Percentiles rank a stretch among this genome's conserved stretches.
These are phyloP conservation scores for Cirrhinus molitorella DNA, from an alignment of 2,797 vertebrate species.

Conservation along the genomic window DNA sequence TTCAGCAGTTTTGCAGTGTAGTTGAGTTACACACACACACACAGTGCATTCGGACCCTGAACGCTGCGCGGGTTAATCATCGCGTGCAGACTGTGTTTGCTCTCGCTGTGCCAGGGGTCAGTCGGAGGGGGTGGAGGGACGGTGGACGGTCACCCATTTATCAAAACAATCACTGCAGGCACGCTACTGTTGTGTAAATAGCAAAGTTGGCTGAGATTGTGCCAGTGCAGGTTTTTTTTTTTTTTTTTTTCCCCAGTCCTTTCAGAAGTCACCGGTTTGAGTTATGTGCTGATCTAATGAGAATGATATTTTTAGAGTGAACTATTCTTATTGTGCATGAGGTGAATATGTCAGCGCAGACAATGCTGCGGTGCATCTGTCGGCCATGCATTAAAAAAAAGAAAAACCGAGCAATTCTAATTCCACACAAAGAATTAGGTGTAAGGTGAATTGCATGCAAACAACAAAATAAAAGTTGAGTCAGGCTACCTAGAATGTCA, in stretches of 20 bases:
- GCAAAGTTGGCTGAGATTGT: slow-evolving; percentile 28
- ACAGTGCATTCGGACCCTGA: slow-evolving; percentile 42
- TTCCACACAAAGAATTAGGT: background rate
- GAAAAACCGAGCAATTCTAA: too few species aligned
- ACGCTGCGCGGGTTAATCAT: slow-evolving; percentile 81
- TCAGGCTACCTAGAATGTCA: background rate
- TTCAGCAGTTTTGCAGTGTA: slow-evolving; percentile 3
- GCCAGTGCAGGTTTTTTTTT: background rate
- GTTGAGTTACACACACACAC: background rate
- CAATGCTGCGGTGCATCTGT: background rate
- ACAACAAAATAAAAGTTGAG: background rate
- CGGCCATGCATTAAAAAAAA: background rate
- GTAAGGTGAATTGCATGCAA: background rate
- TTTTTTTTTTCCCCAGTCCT: background rate
- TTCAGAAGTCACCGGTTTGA: slow-evolving; percentile 17
- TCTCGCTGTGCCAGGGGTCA: slow-evolving; percentile 82
- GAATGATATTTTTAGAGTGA: background rate
- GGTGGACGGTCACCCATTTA: slow-evolving; percentile 70
- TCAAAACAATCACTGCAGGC: slow-evolving; percentile 80
- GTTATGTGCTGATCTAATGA: slow-evolving; percentile 14
- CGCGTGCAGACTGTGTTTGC: slow-evolving; percentile 88
- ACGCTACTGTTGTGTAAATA: slow-evolving; percentile 69
- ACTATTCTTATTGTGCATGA: slow-evolving; percentile 1
- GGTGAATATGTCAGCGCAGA: background rate
- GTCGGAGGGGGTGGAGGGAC: slow-evolving; percentile 77